These are phyloP conservation scores for Panagrolaimus sp. DNA, from an alignment of 1,140 invertebrate genomes.

Conservation along the genomic window DNA sequence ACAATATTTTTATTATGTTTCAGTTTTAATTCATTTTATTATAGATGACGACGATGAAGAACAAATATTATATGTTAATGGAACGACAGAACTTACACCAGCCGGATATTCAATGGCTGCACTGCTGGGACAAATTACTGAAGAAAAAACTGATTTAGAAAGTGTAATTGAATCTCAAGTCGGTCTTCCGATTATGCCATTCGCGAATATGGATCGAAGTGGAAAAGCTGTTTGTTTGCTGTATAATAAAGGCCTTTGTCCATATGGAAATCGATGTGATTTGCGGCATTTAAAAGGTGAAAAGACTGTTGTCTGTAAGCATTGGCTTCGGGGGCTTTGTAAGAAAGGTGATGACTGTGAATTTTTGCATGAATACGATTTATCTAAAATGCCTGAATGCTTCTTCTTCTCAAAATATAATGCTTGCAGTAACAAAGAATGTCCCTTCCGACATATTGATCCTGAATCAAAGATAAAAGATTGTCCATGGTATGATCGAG, in stretches of 20 bases:
- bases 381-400: slow-evolving; percentile 99
- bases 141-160: background rate
- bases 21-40: background rate
- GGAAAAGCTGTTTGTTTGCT: slow-evolving; percentile 52
- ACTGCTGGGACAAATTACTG: background rate
- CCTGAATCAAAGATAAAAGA: slow-evolving; percentile 98
- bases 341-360: slow-evolving; percentile 99
- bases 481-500: slow-evolving; percentile 99
- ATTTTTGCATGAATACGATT: slow-evolving; percentile 99
- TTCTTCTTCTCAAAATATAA: slow-evolving; percentile 86
- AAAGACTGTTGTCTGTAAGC: slow-evolving; percentile 97
- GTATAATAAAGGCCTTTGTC: slow-evolving; percentile 66
- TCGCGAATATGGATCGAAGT: slow-evolving; percentile 89
- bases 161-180: slow-evolving; percentile 2
- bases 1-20: background rate
- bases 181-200: slow-evolving; percentile 66
- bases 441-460: slow-evolving; percentile 98
- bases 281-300: slow-evolving; percentile 94
- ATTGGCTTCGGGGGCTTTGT: slow-evolving; percentile 95
- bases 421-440: slow-evolving; percentile 98
- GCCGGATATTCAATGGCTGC: slow-evolving; percentile 6
- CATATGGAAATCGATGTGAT: slow-evolving; percentile 82
- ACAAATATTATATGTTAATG: background rate
- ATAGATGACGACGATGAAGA: slow-evolving; percentile 11
- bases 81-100: background rate